A percentile compares a stretch with the other conserved stretches of the same genome.
Evolutionary conservation across 2,888 invertebrate genomes (phyloP).

Genomic region (Chalcis sispes): DNA sequence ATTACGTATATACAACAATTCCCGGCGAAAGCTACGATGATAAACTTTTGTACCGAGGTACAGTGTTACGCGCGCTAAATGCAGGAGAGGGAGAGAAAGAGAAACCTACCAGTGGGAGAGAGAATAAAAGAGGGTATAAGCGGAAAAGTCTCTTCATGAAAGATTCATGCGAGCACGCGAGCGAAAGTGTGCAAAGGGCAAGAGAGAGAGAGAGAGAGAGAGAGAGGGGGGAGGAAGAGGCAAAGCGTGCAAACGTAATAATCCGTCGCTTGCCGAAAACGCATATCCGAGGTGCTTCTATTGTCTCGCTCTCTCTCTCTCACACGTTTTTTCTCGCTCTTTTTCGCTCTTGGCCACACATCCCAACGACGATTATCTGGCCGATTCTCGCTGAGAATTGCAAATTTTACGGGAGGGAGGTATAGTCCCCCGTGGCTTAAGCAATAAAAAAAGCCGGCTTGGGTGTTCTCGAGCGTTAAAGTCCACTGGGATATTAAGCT

Average conservation of each 20-base stretch:
- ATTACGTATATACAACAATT: not conserved
- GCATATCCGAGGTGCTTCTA: not conserved
- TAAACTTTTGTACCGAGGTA: not conserved
- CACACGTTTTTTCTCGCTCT: not conserved
- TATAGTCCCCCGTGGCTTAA: not conserved
- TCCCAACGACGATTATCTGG: not conserved
- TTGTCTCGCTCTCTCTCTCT: not conserved
- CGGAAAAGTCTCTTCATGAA: slow-evolving; percentile 19
- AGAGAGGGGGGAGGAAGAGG: not conserved
- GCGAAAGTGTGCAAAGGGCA: not conserved
- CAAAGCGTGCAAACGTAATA: not conserved
- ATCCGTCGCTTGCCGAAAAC: not conserved
- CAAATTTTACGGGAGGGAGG: slow-evolving; percentile 28
- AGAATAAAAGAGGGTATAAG: no score
- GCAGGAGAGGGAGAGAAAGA: no score
- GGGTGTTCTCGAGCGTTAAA: not conserved
- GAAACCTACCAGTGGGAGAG: no score
- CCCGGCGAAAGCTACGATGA: not conserved
- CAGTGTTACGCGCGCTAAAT: no score
- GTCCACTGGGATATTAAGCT: slow-evolving; percentile 44
- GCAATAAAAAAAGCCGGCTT: slow-evolving; percentile 18
- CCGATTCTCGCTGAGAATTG: slow-evolving; percentile 32
- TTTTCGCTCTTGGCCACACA: no score
- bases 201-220: not conserved
- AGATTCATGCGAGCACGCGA: slow-evolving; percentile 10